A percentile compares a stretch with the other conserved stretches of the same genome.
phyloP scores from a whole-genome alignment of 2,888 invertebrate species.

The Emesis russula region DNA sequence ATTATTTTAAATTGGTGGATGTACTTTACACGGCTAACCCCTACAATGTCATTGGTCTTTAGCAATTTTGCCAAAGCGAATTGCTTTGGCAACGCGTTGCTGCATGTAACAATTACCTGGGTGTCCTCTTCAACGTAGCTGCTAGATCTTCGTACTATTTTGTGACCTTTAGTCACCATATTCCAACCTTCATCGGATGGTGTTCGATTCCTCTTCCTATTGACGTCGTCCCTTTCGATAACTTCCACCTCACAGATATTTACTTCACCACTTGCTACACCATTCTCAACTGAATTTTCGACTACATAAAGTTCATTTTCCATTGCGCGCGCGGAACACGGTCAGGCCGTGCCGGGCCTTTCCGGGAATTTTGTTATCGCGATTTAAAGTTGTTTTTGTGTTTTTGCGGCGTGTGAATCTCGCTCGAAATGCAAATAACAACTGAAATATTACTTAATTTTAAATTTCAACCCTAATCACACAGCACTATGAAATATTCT shows the following conservation, averaged over 20 bases:
- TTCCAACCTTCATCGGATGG: background rate
- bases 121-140: background rate
- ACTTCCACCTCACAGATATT: background rate
- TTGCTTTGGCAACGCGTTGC: conserved; percentile 5
- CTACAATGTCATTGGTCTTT: conserved; percentile 34
- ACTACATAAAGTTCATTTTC: too few relatives aligned
- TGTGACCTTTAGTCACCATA: background rate
- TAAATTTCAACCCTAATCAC: too few relatives aligned
- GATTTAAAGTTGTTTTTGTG: too few relatives aligned
- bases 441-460: too few relatives aligned
- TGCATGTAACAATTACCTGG: background rate
- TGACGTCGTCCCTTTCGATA: background rate
- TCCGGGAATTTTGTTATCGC: too few relatives aligned
- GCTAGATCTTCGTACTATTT: background rate
- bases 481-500: too few relatives aligned
- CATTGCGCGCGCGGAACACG: too few relatives aligned
- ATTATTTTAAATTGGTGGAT: conserved; percentile 56
- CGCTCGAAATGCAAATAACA: too few relatives aligned
- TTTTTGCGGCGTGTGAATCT: too few relatives aligned
- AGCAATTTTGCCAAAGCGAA: conserved; percentile 35
- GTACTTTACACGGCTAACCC: conserved; percentile 17
- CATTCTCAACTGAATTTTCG: too few relatives aligned
- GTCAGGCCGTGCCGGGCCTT: too few relatives aligned
- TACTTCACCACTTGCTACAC: too few relatives aligned
- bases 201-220: background rate